phyloP scores from a whole-genome alignment of 2,888 invertebrate genomes.

The Anthophora plumipes region DNA sequence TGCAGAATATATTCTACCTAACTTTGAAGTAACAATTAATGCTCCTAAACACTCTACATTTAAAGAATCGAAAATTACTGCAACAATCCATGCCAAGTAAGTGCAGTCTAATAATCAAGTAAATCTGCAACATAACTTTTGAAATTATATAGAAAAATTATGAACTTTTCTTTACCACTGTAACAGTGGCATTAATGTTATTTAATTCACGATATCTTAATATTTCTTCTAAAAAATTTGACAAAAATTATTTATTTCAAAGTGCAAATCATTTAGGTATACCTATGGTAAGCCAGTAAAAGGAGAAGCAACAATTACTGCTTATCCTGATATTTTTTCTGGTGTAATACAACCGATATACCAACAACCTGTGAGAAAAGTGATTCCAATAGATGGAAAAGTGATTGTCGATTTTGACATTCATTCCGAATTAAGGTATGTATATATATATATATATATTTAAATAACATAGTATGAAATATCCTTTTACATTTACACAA shows the following conservation, averaged over 20 bases:
- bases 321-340: constrained; percentile 93
- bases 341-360: constrained; percentile 92
- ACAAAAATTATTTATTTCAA: constrained; percentile 59
- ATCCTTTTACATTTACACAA: not conserved
- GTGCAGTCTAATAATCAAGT: constrained; percentile 67
- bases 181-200: constrained; percentile 14
- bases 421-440: constrained; percentile 87
- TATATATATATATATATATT: constrained; percentile 38
- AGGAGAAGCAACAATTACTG: constrained; percentile 93
- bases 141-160: not conserved
- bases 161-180: not conserved
- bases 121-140: not conserved
- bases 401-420: constrained; percentile 92
- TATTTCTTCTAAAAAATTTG: constrained; percentile 27
- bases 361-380: constrained; percentile 86
- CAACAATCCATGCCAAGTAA: constrained; percentile 93
- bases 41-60: constrained; percentile 93
- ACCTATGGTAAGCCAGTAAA: constrained; percentile 94
- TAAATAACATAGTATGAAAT: constrained; percentile 11
- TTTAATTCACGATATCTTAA: not conserved
- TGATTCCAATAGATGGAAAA: constrained; percentile 89
- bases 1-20: constrained; percentile 96
- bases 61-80: constrained; percentile 91
- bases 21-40: constrained; percentile 95
- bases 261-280: constrained; percentile 86